Evolutionary conservation across 2,888 invertebrate genomes (phyloP).

Genomic region (Pegoplata infirma): DNA sequence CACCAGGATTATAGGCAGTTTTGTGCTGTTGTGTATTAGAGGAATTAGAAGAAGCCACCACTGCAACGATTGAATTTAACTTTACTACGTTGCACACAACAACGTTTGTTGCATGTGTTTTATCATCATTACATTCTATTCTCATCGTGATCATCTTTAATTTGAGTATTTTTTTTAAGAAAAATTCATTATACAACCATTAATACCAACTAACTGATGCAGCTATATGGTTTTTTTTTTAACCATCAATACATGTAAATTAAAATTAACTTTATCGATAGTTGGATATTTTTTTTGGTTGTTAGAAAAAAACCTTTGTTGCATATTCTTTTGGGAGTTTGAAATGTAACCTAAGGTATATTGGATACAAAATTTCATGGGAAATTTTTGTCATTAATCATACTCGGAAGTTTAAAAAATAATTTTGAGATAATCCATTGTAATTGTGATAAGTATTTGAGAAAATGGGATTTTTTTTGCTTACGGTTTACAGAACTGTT

Average conservation of each 20-base stretch:
- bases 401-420: too few relatives aligned
- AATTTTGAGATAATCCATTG: too few relatives aligned
- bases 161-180: slow-evolving; percentile 41
- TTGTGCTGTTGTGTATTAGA: background rate
- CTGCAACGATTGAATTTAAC: background rate
- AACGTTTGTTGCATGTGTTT: slow-evolving; percentile 51
- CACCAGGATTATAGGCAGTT: background rate
- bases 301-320: background rate
- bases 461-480: too few relatives aligned
- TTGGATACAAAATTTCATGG: too few relatives aligned
- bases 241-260: slow-evolving; percentile 56
- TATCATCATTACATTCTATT: slow-evolving; percentile 59
- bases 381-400: too few relatives aligned
- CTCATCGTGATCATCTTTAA: slow-evolving; percentile 59
- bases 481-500: too few relatives aligned
- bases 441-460: too few relatives aligned
- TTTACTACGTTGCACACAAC: background rate
- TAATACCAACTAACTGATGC: background rate
- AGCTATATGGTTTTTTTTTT: slow-evolving; percentile 22
- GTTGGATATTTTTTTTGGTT: background rate
- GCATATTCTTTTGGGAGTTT: too few relatives aligned
- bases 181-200: background rate
- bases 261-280: slow-evolving; percentile 49
- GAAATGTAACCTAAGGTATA: too few relatives aligned
- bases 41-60: too few relatives aligned